Percentiles rank a stretch among this genome's conserved stretches.
phyloP scores from a whole-genome alignment of 2,113 vertebrate species.

The Lepus europaeus region DNA sequence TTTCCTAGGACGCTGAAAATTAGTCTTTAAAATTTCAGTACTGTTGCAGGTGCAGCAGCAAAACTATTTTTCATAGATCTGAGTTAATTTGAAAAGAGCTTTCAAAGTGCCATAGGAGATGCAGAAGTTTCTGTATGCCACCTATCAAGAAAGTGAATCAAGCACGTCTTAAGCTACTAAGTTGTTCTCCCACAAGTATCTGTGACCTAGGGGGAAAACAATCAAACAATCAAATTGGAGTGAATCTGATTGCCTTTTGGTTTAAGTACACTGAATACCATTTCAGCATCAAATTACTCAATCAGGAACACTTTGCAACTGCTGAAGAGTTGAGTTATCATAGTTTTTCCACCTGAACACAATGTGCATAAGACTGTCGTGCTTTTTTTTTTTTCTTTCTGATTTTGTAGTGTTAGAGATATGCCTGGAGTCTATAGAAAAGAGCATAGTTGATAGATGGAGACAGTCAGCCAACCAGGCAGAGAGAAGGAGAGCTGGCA shows the following conservation, averaged over 20 bases:
- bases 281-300: slow-evolving; percentile 59
- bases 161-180: slow-evolving; percentile 24
- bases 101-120: background rate
- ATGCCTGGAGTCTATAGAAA: background rate
- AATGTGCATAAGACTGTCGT: accelerated
- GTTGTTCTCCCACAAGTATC: slow-evolving; percentile 44
- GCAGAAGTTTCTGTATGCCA: background rate
- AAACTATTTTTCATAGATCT: slow-evolving; percentile 26
- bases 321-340: background rate
- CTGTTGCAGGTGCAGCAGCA: background rate
- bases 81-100: slow-evolving; percentile 28
- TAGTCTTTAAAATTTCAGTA: slow-evolving; percentile 49
- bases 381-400: background rate
- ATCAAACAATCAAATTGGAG: background rate
- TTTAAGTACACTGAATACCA: background rate
- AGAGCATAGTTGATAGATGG: background rate
- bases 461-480: slow-evolving; percentile 48
- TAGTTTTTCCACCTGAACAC: slow-evolving; percentile 6
- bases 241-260: background rate
- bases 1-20: slow-evolving; percentile 24
- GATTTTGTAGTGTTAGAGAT: background rate
- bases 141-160: slow-evolving; percentile 30
- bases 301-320: slow-evolving; percentile 58
- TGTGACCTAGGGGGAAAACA: slow-evolving; percentile 58
- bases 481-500: slow-evolving; percentile 11